phyloP scores from a whole-genome alignment of 2,797 vertebrate species.

The Pygocentrus nattereri region DNA sequence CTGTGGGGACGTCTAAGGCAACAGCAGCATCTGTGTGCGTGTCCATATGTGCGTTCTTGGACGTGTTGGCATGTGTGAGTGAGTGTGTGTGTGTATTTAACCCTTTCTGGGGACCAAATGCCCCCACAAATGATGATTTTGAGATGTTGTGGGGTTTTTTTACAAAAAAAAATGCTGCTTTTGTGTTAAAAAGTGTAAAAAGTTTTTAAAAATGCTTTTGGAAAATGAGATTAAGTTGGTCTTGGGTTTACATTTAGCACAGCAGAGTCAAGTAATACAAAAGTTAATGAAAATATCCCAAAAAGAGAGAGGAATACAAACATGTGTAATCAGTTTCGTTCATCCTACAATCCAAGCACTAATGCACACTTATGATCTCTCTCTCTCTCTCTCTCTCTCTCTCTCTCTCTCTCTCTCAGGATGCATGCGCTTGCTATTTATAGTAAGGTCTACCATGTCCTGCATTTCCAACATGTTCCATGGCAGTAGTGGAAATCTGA shows the following conservation, averaged over 20 bases:
- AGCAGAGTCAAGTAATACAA: background rate
- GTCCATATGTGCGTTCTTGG: background rate
- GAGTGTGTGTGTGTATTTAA: constrained; percentile 16
- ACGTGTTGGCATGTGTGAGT: background rate
- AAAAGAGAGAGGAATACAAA: background rate
- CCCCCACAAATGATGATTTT: background rate
- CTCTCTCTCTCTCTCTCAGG: constrained; percentile 59
- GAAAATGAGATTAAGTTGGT: background rate
- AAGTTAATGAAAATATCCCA: background rate
- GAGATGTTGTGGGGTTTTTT: background rate
- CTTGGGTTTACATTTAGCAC: no score
- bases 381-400: background rate
- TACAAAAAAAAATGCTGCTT: no score
- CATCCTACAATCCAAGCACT: constrained; percentile 62
- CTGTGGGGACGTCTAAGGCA: background rate
- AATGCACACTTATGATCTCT: constrained; percentile 60
- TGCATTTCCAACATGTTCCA: constrained; percentile 66
- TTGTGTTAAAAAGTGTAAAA: no score
- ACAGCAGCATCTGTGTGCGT: background rate
- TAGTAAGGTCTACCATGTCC: constrained; percentile 70
- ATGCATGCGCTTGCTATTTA: constrained; percentile 77
- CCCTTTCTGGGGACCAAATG: background rate
- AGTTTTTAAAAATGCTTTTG: no score
- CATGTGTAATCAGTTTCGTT: constrained; percentile 9
- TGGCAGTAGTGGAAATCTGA: constrained; percentile 61